Percentiles rank a stretch among this genome's conserved stretches.
These are phyloP conservation scores for Somateria mollissima DNA, from an alignment of 2,797 vertebrate genomes.

Conservation along the genomic window DNA sequence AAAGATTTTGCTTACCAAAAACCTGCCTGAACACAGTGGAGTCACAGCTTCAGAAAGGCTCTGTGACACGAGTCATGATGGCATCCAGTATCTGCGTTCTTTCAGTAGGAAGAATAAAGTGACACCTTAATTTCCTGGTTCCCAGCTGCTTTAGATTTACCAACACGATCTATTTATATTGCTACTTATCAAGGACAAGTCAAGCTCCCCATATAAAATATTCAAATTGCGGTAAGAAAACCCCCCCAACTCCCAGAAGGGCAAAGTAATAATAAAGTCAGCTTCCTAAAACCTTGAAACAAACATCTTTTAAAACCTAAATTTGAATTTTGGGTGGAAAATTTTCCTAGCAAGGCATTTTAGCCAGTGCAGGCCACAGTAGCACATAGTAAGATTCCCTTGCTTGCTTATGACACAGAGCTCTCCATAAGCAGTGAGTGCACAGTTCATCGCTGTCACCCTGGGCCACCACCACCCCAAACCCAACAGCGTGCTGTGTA, in stretches of 20 bases:
- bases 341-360: background rate
- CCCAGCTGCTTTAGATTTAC: background rate
- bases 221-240: background rate
- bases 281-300: background rate
- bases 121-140: background rate
- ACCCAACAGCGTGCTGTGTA: accelerated
- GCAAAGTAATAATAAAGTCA: background rate
- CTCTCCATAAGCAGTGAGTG: background rate
- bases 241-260: accelerated
- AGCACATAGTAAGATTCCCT: background rate
- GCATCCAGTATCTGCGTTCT: background rate
- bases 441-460: background rate
- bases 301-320: background rate
- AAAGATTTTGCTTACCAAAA: background rate
- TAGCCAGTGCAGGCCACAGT: background rate
- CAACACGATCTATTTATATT: background rate
- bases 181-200: background rate
- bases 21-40: background rate
- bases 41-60: background rate
- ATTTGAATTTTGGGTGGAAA: background rate
- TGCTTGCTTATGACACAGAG: accelerated
- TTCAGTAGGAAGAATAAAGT: background rate
- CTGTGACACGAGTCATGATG: background rate
- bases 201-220: background rate
- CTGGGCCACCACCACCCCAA: accelerated